Evolutionary conservation across 2,888 invertebrate species (phyloP), one percentile per base, ranked within the genome.

Genomic region (Ethmia dodecea): DNA sequence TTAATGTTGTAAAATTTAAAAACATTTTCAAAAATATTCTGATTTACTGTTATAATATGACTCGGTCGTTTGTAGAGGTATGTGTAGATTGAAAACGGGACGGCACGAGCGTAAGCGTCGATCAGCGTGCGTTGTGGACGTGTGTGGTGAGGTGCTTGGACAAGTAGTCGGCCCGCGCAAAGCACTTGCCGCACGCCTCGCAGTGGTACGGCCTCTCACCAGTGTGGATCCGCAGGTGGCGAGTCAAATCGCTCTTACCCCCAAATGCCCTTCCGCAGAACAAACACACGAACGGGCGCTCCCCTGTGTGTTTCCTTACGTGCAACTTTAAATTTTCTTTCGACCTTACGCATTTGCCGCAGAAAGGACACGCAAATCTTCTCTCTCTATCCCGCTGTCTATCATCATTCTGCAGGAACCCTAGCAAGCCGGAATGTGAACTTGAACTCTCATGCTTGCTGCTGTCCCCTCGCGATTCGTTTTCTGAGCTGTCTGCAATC

Each of bases 61-160:
- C 60, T 69, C 68, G 68, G 68, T 71, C 67, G 60, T 64, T 63
- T 63, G 53, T 54, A 52, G 60, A 65, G 62, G 64, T 61, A 61
- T 60, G 60, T 44, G 55, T 55, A 49, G 63, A 53, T 52, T 52
- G 50, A 49, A 53, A 48, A 56, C 49, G 60, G 71, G 76, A 70
- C 72, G 75, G 75, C 62, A 72, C 60, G 51, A 51, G 49, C 50
- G 41, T 33, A 50, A 51, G 49, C 50, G 41, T 33, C 39, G 52
- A 32, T 79, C 72, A 92, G 62, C 92, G 91, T 43, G 90, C 88
- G 65, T 90, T 90, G 79, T 95, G 95, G 55, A 95, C 94, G 84
- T 96, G 95, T 18, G 95, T 96, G 45, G 95, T 95, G 52, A 96
- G 89, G 78, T 96, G 95, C 77, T 96, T 96, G 59, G 95, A 95